Evolutionary conservation across 1,140 invertebrate species (phyloP).

Genomic region (Drosophila funebris): DNA sequence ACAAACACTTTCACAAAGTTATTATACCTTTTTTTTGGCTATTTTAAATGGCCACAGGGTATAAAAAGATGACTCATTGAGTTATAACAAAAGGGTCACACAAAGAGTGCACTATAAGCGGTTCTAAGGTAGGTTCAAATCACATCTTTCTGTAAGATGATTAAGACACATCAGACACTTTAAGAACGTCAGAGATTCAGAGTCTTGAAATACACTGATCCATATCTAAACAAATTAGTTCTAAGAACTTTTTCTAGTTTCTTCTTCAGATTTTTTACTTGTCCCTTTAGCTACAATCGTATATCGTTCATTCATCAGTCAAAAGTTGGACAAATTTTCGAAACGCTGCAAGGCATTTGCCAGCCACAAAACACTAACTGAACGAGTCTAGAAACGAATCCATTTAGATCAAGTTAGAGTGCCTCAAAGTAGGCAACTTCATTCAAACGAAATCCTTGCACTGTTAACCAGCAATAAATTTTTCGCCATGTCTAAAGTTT

Average conservation of each 20-base stretch:
- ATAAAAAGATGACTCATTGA: no score
- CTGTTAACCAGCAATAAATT: constrained; percentile 70
- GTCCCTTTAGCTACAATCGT: background rate
- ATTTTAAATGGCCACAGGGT: no score
- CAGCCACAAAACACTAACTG: constrained; percentile 41
- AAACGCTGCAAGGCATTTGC: constrained; percentile 42
- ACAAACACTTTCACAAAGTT: no score
- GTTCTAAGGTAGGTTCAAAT: no score
- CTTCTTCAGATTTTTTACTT: background rate
- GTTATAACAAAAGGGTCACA: no score
- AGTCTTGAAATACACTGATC: background rate
- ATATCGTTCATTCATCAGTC: constrained; percentile 36
- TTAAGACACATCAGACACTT: no score
- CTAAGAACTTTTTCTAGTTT: background rate
- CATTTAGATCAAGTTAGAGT: constrained; percentile 44
- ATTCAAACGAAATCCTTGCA: constrained; percentile 46
- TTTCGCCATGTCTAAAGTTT: constrained; percentile 68
- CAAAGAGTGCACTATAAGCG: no score
- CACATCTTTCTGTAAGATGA: no score
- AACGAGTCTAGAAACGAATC: constrained; percentile 6
- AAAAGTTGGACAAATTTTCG: constrained; percentile 30
- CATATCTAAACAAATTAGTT: constrained; percentile 18
- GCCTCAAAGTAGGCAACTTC: constrained; percentile 46
- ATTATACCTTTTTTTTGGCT: no score
- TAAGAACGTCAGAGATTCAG: no score